Conservation (phyloP, 1,140 invertebrate genomes). For the Acromyrmex echinatior region DNA sequence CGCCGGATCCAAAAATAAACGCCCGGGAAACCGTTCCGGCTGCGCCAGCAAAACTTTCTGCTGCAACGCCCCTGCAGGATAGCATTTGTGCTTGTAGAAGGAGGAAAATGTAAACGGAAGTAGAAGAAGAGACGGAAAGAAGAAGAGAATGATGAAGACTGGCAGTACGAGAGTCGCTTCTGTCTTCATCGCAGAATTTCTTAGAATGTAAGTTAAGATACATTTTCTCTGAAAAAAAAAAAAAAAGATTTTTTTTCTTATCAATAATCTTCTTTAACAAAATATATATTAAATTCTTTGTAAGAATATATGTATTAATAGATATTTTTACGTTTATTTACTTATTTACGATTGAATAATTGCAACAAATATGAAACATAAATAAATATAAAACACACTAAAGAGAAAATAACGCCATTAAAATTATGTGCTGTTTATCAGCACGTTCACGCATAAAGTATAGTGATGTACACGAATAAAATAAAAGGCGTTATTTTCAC, state of each 20-base stretch:
- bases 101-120: constrained; percentile 54
- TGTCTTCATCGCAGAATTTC: constrained; percentile 31
- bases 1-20: constrained; percentile 71
- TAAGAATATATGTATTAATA: background rate
- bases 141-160: constrained; percentile 22
- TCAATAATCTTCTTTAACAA: background rate
- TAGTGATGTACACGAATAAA: constrained; percentile 18
- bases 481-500: constrained; percentile 36
- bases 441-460: background rate
- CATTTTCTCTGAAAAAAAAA: background rate
- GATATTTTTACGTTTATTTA: background rate
- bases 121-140: constrained; percentile 26
- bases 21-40: constrained; percentile 48
- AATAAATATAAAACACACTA: background rate
- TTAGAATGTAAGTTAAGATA: constrained; percentile 29
- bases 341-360: background rate
- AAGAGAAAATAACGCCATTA: background rate
- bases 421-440: constrained; percentile 15
- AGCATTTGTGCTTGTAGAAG: background rate
- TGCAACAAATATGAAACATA: background rate
- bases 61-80: constrained; percentile 68
- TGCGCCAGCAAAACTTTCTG: constrained; percentile 72
- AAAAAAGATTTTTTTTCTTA: constrained; percentile 18
- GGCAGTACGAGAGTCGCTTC: constrained; percentile 30
- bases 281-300: background rate